phyloP scores from a whole-genome alignment of 2,888 invertebrate species.

The Agapetus fuscipes region DNA sequence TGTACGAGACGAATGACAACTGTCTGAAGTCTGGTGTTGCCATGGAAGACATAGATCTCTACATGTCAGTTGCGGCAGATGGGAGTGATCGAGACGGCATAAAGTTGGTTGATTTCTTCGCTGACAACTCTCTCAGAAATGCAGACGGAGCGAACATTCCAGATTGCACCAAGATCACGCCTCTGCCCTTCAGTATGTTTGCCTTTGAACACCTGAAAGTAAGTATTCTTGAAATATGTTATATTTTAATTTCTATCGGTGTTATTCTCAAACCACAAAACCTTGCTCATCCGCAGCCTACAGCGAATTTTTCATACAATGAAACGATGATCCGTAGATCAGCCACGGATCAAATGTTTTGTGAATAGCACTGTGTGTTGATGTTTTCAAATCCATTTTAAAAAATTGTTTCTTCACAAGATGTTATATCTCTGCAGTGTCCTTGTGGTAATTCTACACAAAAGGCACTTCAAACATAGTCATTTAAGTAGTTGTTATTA shows the following conservation, averaged over 20 bases:
- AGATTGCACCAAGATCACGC: conserved; percentile 53
- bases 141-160: conserved; percentile 36
- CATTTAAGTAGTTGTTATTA: no score
- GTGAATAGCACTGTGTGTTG: background rate
- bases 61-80: conserved; percentile 49
- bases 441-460: no score
- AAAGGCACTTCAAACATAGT: no score
- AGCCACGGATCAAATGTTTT: conserved; percentile 31
- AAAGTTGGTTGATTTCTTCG: conserved; percentile 25
- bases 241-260: background rate
- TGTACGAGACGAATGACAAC: conserved; percentile 51
- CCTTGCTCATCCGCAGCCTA: background rate
- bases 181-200: conserved; percentile 50
- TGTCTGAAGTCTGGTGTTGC: conserved; percentile 56
- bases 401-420: no score
- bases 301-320: no score
- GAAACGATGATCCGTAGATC: no score
- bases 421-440: background rate
- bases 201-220: conserved; percentile 55
- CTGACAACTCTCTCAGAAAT: conserved; percentile 18
- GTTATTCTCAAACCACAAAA: conserved; percentile 1
- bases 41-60: conserved; percentile 58
- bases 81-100: conserved; percentile 44
- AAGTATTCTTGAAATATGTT: no score
- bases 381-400: conserved; percentile 1